Evolutionary conservation across 2,888 invertebrate species (phyloP).

Genomic region (Lordiphosa fenestrarum): DNA sequence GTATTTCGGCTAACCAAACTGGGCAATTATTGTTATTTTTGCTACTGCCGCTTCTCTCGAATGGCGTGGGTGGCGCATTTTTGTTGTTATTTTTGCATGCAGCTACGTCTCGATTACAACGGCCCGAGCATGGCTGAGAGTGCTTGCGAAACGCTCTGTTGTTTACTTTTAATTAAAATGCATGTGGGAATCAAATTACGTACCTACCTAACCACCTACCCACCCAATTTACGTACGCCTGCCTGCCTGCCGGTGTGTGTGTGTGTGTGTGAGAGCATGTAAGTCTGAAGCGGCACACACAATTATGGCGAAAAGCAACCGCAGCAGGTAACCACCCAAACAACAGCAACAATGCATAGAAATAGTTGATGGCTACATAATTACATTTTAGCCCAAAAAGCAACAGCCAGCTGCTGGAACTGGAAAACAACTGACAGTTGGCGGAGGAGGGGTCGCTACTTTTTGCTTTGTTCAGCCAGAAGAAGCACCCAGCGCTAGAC

Average conservation of each 20-base stretch:
- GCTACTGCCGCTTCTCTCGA: constrained; percentile 1
- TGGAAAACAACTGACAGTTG: constrained; percentile 13
- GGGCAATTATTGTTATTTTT: constrained; percentile 13
- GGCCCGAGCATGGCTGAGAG: constrained; percentile 9
- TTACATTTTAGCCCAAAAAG: constrained; percentile 62
- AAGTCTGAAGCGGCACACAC: constrained; percentile 36
- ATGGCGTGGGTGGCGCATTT: constrained; percentile 35
- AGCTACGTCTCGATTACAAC: constrained; percentile 40
- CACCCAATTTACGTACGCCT: constrained; percentile 3
- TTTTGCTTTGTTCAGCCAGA: no score
- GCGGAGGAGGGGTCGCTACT: constrained; percentile 1
- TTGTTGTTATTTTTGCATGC: constrained; percentile 53
- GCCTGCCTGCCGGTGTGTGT: no score
- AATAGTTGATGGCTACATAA: constrained; percentile 63
- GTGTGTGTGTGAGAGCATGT: no score
- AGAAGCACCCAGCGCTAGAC: constrained; percentile 6
- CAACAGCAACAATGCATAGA: constrained; percentile 40
- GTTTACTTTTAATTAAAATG: constrained; percentile 75
- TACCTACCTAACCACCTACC: constrained; percentile 28
- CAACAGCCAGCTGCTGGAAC: constrained; percentile 14
- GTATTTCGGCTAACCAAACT: constrained; percentile 8
- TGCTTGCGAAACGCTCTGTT: constrained; percentile 46
- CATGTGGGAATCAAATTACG: constrained; percentile 72
- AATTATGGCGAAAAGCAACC: constrained; percentile 56
- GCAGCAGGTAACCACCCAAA: constrained; percentile 20